A percentile compares a stretch with the other conserved stretches of the same genome.
phyloP scores from a whole-genome alignment of 2,797 vertebrate species.

The Alca torda region DNA sequence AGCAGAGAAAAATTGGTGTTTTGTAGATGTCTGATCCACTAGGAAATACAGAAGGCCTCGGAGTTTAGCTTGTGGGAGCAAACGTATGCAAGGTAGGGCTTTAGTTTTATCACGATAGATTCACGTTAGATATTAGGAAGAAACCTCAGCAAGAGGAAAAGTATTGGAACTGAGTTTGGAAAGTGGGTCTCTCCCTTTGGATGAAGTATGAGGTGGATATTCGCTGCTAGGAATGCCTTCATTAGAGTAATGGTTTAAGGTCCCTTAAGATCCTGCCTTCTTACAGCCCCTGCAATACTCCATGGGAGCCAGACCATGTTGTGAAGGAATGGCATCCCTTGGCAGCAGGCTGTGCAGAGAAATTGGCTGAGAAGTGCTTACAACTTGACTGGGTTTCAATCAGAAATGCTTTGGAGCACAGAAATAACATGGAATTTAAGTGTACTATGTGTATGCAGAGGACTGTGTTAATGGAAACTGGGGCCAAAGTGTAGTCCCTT shows the following conservation, averaged over 20 bases:
- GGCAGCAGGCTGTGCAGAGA: background rate
- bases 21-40: background rate
- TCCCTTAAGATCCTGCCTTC: background rate
- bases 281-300: background rate
- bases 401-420: background rate
- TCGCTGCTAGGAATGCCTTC: background rate
- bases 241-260: background rate
- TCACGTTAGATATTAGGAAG: rapidly evolving
- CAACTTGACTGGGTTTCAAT: background rate
- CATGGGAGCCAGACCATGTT: background rate
- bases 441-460: rapidly evolving
- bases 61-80: background rate
- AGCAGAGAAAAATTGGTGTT: background rate
- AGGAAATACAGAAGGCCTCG: background rate
- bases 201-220: background rate
- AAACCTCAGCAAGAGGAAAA: background rate
- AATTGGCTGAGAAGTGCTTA: background rate
- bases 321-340: background rate
- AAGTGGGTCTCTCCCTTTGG: background rate
- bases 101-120: background rate
- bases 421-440: background rate
- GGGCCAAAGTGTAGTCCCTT: too few relatives aligned
- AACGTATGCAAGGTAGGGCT: background rate
- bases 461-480: background rate
- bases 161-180: background rate